A percentile compares a stretch with the other conserved stretches of the same genome.
These are phyloP conservation scores for Apistogramma diplotaenia DNA, from an alignment of 2,113 vertebrate species.

Conservation along the genomic window DNA sequence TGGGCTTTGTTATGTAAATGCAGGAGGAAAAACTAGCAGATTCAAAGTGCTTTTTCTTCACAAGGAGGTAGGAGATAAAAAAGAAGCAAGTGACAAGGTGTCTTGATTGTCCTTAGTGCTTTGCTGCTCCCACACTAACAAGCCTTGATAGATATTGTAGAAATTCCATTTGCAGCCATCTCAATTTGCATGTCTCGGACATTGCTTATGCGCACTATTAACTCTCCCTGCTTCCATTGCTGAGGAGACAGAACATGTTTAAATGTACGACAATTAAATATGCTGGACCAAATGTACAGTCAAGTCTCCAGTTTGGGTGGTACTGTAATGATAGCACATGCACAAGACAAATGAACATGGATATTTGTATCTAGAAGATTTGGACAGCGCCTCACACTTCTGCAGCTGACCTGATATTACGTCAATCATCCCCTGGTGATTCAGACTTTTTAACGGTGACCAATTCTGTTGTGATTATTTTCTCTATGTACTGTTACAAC, in stretches of 20 bases:
- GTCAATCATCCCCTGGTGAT: background rate
- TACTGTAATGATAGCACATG: background rate
- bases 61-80: constrained; percentile 90
- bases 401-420: background rate
- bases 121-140: constrained; percentile 92
- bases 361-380: background rate
- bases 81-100: constrained; percentile 92
- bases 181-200: constrained; percentile 90
- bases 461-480: background rate
- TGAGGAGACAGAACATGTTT: background rate
- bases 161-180: constrained; percentile 91
- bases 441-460: background rate
- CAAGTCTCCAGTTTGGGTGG: background rate
- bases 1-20: constrained; percentile 99
- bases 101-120: constrained; percentile 95
- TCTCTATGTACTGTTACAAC: background rate
- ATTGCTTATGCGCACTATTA: constrained; percentile 87
- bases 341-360: background rate
- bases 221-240: constrained; percentile 73
- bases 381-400: too few relatives aligned
- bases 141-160: constrained; percentile 96
- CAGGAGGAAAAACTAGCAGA: constrained; percentile 86
- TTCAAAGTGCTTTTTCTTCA: constrained; percentile 97
- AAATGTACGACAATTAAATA: constrained; percentile 32
- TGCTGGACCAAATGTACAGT: background rate